Conservation (phyloP, 2,113 vertebrate species). For the Anarhynchus alexandrinus region DNA sequence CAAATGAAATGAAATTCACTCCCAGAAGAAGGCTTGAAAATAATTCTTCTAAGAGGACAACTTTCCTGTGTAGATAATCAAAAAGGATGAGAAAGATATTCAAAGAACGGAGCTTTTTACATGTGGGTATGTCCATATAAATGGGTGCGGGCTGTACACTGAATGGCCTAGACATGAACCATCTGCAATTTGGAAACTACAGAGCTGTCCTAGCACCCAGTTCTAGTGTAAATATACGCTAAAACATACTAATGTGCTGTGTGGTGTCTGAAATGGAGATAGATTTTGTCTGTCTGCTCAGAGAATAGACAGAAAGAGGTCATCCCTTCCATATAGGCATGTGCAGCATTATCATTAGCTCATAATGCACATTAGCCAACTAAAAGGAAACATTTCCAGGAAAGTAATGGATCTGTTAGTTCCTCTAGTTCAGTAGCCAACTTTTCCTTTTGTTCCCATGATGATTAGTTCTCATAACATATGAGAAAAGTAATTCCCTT, state of each 20-base stretch:
- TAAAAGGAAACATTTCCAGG: conserved; percentile 49
- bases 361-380: conserved; percentile 43
- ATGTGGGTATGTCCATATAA: background rate
- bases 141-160: background rate
- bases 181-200: conserved; percentile 24
- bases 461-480: conserved; percentile 41
- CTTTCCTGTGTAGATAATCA: background rate
- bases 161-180: conserved; percentile 42
- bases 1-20: background rate
- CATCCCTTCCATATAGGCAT: conserved; percentile 24
- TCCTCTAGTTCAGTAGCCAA: conserved; percentile 47
- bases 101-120: background rate
- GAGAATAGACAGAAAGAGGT: conserved; percentile 37
- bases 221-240: conserved; percentile 30
- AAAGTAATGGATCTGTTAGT: conserved; percentile 53
- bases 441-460: conserved; percentile 49
- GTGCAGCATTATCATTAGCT: conserved; percentile 25
- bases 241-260: conserved; percentile 10
- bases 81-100: background rate
- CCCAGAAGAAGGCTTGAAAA: background rate
- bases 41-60: background rate
- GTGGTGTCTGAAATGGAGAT: conserved; percentile 42
- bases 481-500: conserved; percentile 43
- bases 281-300: conserved; percentile 42
- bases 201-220: conserved; percentile 14